Conservation (phyloP, 2,797 vertebrate species). For the Calcarius lapponicus region DNA sequence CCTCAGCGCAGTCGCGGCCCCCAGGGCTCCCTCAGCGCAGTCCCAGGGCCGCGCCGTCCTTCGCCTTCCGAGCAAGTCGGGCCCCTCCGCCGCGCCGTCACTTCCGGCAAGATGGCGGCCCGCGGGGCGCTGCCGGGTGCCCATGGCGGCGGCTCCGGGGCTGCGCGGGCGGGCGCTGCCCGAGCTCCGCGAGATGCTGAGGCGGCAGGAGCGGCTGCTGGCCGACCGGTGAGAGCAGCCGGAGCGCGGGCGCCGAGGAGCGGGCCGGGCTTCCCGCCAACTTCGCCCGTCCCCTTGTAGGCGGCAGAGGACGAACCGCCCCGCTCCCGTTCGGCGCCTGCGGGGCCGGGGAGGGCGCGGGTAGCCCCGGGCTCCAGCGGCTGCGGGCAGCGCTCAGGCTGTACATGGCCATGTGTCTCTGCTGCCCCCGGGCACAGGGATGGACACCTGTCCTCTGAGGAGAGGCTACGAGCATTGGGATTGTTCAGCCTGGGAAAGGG, state of each 20-base stretch:
- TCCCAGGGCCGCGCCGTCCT: not conserved
- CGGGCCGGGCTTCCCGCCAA: not conserved
- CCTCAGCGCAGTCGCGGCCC: not conserved
- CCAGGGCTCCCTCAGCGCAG: no score
- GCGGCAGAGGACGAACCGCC: not conserved
- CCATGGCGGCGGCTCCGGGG: not conserved
- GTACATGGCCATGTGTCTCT: not conserved
- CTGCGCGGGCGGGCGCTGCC: slow-evolving; percentile 76
- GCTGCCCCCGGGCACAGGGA: not conserved
- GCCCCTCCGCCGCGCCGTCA: not conserved
- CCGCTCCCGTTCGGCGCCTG: not conserved
- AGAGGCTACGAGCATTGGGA: no score
- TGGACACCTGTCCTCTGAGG: not conserved
- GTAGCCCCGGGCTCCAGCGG: not conserved
- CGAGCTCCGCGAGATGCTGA: slow-evolving; percentile 86
- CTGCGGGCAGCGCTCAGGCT: not conserved
- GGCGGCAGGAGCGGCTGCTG: slow-evolving; percentile 86
- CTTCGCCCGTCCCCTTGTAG: no score
- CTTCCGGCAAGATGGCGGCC: slow-evolving; percentile 76
- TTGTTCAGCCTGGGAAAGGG: not conserved
- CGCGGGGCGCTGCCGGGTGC: not conserved
- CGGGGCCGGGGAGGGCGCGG: not conserved
- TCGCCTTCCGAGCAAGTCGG: not conserved
- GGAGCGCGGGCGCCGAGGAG: not conserved
- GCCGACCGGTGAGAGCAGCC: slow-evolving; percentile 71